Conservation (phyloP, 2,888 invertebrate genomes). For the Torymus aiolomorphi region DNA sequence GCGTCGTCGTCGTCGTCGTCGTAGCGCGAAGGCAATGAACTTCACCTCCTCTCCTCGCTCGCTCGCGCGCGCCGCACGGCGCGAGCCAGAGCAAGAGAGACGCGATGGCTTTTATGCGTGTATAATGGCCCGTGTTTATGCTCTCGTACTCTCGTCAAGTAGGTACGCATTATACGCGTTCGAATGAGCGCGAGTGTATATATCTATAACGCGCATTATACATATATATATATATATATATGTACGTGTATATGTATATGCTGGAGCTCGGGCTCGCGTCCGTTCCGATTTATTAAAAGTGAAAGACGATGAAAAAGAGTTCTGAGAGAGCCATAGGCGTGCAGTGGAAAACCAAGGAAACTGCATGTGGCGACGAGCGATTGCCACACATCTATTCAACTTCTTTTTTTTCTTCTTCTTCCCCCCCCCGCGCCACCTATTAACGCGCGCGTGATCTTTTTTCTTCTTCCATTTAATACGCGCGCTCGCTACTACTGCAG, state of each 20-base stretch:
- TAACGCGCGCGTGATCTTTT: neutral
- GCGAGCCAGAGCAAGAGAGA: conserved; percentile 49
- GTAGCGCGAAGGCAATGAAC: conserved; percentile 73
- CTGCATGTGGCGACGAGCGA: conserved; percentile 13
- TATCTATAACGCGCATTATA: conserved; percentile 31
- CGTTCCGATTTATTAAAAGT: conserved; percentile 54
- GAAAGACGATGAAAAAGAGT: conserved; percentile 47
- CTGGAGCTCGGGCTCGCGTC: conserved; percentile 42
- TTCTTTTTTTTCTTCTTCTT: conserved; percentile 25
- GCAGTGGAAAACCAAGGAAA: conserved; percentile 49
- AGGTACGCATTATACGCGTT: conserved; percentile 59
- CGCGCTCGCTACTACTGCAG: neutral
- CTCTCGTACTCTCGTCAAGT: conserved; percentile 62
- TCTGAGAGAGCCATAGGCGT: neutral
- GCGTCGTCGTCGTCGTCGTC: conserved; percentile 20
- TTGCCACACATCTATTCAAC: conserved; percentile 46
- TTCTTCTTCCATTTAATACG: neutral
- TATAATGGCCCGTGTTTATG: conserved; percentile 74
- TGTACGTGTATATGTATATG: conserved; percentile 10
- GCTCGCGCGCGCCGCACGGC: conserved; percentile 10
- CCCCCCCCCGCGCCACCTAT: neutral
- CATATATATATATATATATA: conserved; percentile 51
- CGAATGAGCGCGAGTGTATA: conserved; percentile 29
- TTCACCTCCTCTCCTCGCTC: conserved; percentile 71
- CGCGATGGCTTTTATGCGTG: conserved; percentile 72